Base-by-base conservation (phyloP, 2,113 vertebrate genomes). In the Pedionomus torquatus region DNA sequence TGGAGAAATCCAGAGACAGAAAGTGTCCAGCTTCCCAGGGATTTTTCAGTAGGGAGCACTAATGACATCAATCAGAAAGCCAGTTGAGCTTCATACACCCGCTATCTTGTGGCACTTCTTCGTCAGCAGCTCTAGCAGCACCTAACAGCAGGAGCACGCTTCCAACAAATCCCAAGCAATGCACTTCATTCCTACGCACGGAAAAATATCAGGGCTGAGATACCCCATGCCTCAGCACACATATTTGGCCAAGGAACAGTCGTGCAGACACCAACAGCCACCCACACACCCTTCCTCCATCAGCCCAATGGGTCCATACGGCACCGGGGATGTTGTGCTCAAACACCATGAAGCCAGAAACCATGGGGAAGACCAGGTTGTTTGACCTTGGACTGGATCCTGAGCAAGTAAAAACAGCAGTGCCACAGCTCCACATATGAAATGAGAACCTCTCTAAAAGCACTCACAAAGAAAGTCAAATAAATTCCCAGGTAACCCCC, bases 221-320 rank as follows among this genome's bases (percentile, higher is more conserved):
- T 18, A 35, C 23, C 13, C 28, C 23, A 2, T 21, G 39, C 12
- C 75, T 69, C 9, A 13, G 76, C 86, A 76, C 57, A 64, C 48
- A 25, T 43, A 3, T 48, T 35, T 3, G 3, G 46, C 21, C 89
- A 69, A 69, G 41, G 14, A 76, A 26, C 7, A 9, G 57, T 43
- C 6, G 4, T 19, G 33, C 4, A 7, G 11, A 20, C 0, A 0
- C n/a, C 24, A 13, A 49, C 17, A 52, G 72, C 51, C 87, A 39
- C 63, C 68, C 26, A 25, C 89, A 51, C 76, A 48, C 8, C 20
- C 11, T 24, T 51, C 17, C 66, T 35, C 35, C 3, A 0, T 10
- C 26, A 46, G 25, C 19, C 20, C 6, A 7, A 2, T 0, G 4
- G 4, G 37, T 44, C 55, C 33, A 20, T 7, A 13, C 1, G 7